Evolutionary conservation across 2,888 invertebrate species (phyloP), one percentile per base, ranked within the genome.

Genomic region (Drosophila neonasuta): DNA sequence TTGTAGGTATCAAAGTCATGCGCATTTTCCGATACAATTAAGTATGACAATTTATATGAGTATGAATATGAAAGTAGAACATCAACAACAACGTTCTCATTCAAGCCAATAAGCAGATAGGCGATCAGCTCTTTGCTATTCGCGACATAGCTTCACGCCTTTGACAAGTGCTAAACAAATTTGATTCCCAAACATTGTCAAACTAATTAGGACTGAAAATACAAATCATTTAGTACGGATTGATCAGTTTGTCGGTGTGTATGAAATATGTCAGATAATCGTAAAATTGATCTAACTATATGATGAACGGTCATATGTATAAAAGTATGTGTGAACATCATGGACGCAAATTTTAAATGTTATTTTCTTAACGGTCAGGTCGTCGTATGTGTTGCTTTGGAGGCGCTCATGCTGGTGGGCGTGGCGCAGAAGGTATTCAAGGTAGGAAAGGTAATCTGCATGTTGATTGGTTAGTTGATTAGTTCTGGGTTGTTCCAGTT

Each of bases 331-430:
- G 11, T 34, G 5, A 34, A n/a, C 34, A 34, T 34, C 32, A 3
- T 34, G 36, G n/a, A 36, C 29, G 20, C 2, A 20, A n/a, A 15
- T 20, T 29, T 42, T 7, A 24, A 44, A 39, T 44, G 13, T 42
- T 46, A 20, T 48, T 71, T 34, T 61, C 41, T 77, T 29, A 58
- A 68, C 44, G 59, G 65, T 60, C 77, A 89, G 89, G 89, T 84
- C 89, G 89, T 57, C 90, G 90, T 55, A 86, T 89, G 86, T 89
- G 89, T 80, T 88, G 80, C 77, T 89, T 88, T 80, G 82, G 80
- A 73, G 77, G 79, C 65, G 67, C 66, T 71, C 71, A 62, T 60
- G 60, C 36, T 57, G 62, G 70, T 76, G 89, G 86, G 84, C 86
- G 86, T 84, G 82, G 57, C 63, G 41, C 42, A 34, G 75, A 61